Conservation (phyloP, 2,888 invertebrate species). For the Himalopsyche japonica region DNA sequence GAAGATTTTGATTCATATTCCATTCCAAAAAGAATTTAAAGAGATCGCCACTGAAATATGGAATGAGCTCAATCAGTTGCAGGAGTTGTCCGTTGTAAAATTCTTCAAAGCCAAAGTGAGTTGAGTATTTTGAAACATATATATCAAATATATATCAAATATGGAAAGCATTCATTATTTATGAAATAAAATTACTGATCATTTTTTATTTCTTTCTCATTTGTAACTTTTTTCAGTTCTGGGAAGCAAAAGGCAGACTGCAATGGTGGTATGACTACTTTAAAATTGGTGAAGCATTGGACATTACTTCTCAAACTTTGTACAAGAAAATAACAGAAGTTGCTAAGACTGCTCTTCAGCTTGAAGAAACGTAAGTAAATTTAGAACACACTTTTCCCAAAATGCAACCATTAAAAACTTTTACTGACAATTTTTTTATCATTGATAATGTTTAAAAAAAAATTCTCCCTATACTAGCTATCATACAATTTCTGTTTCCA, state of each 20-base stretch:
- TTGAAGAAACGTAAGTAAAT: slow-evolving; percentile 70
- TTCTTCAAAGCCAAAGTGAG: slow-evolving; percentile 42
- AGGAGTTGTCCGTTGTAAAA: slow-evolving; percentile 48
- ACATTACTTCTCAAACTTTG: slow-evolving; percentile 65
- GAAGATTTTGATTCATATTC: slow-evolving; percentile 68
- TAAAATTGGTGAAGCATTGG: slow-evolving; percentile 69
- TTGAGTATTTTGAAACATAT: not conserved
- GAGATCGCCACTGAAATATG: slow-evolving; percentile 66
- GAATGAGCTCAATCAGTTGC: slow-evolving; percentile 63
- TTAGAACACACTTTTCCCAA: not conserved
- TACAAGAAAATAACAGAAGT: slow-evolving; percentile 73
- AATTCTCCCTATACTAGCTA: too few relatives aligned
- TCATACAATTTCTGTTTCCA: too few relatives aligned
- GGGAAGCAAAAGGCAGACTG: slow-evolving; percentile 65
- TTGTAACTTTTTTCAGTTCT: slow-evolving; percentile 46
- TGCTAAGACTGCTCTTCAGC: slow-evolving; percentile 77
- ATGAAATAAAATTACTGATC: too few relatives aligned
- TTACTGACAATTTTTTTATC: too few relatives aligned
- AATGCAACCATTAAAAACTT: too few relatives aligned
- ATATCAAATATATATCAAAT: too few relatives aligned
- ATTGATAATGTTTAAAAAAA: too few relatives aligned
- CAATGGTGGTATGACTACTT: slow-evolving; percentile 79
- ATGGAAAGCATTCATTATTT: too few relatives aligned
- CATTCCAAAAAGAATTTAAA: slow-evolving; percentile 69
- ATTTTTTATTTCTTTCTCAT: too few relatives aligned